Evolutionary conservation across 2,888 invertebrate species (phyloP), one percentile per base, ranked within the genome.

Genomic region (Drosophila diplacantha): DNA sequence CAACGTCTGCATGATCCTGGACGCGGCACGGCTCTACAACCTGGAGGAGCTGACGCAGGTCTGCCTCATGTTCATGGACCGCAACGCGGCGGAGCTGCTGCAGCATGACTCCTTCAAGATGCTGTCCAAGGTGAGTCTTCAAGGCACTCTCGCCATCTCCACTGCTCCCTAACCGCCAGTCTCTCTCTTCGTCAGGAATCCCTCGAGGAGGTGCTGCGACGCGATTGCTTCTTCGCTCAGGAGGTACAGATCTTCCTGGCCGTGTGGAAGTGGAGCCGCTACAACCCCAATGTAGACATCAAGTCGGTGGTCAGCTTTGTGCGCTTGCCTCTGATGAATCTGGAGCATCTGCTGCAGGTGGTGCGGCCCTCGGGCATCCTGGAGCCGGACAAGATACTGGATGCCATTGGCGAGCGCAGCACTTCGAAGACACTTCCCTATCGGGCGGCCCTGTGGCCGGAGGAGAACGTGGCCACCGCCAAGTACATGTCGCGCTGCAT

Each of bases 181-280:
- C 16, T 44, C 6, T 35, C 6, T 16, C 8, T n/a, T 2, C 11
- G 7, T 8, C 37, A 91, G 87, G 88, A 88, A 72, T 88, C 97
- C 0, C 88, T 99, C 54, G 93, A 93, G 83, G 95, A 96, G 85
- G 91, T 99, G 9, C 90, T 99, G 32, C 92, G 93, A 51, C 91
- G 98, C 50, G 96, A 99, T 88, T 98, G 98, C 8, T 99, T 99
- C 90, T 99, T 95, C 90, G 98, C 97, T 0, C 93, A 95, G 0
- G 99, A 99, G 89, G 95, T 96, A 37, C 95, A 97, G 81, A 98
- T 99, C 73, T 99, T 99, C 89, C 91, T 92, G 79, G 95, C 96
- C 0, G 95, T 98, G 0, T 92, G 93, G 86, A 91, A 90, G 59
- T 99, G 98, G 98, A 93, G 94, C 75, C 92, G 92, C 74, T 92